Evolutionary conservation across 2,113 vertebrate genomes (phyloP).

Genomic region (Gymnorhina tibicen): DNA sequence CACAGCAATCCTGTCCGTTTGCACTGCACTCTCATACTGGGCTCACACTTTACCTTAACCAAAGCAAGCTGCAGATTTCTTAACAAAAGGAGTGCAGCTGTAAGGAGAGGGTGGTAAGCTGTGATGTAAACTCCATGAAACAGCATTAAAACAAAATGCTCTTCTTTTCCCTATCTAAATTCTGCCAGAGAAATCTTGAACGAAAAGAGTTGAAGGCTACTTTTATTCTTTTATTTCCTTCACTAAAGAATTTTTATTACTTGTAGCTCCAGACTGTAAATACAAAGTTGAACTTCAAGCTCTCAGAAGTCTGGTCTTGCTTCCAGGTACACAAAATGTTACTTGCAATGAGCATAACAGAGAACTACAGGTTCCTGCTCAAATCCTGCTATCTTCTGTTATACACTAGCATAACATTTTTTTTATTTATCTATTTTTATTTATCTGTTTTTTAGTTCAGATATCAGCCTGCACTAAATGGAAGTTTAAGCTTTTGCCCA

Average conservation of each 20-base stretch:
- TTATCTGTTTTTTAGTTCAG: not conserved
- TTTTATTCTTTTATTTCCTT: not conserved
- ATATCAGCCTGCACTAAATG: not conserved
- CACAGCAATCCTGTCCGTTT: not conserved
- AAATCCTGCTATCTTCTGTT: not conserved
- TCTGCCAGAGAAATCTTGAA: not conserved
- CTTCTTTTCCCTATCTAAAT: not conserved
- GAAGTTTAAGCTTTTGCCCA: not conserved
- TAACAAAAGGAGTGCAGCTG: not conserved
- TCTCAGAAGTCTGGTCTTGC: not conserved
- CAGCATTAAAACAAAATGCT: not conserved
- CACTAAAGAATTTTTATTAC: not conserved
- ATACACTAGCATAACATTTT: not conserved
- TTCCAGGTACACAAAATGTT: not conserved
- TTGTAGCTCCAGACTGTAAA: not conserved
- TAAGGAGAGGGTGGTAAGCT: not conserved
- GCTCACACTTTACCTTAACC: not conserved
- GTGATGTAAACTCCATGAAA: not conserved
- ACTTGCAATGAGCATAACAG: not conserved
- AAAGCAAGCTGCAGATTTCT: not conserved
- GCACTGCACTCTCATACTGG: not conserved
- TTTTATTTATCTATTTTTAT: not conserved
- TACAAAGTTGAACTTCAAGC: not conserved
- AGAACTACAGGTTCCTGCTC: not conserved
- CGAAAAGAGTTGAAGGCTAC: not conserved